Conservation (phyloP, 2,888 invertebrate genomes). For the Tubiluchus corallicola region DNA sequence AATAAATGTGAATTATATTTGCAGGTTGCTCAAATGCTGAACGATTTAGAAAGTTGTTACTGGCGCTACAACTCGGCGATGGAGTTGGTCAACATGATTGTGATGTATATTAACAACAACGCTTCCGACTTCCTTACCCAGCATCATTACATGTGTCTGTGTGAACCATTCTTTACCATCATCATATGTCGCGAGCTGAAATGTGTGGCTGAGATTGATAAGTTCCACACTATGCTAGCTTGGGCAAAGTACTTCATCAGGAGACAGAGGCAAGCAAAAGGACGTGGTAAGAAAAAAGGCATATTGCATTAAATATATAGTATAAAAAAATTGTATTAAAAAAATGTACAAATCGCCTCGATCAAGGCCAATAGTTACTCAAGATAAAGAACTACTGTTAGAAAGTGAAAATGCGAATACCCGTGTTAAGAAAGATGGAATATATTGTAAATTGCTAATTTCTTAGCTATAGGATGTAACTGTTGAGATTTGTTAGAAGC, state of each 20-base stretch:
- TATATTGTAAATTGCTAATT: too few species aligned
- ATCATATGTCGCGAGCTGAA: conserved; percentile 53
- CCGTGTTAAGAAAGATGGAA: too few species aligned
- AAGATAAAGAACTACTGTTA: too few species aligned
- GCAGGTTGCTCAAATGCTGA: conserved; percentile 77
- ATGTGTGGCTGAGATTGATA: conserved; percentile 60
- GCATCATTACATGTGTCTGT: not conserved
- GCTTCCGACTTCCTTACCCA: conserved; percentile 36
- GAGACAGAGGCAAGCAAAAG: not conserved
- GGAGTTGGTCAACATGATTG: conserved; percentile 79
- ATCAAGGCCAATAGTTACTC: too few species aligned
- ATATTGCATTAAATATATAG: too few species aligned
- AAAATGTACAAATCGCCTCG: too few species aligned
- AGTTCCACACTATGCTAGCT: conserved; percentile 77
- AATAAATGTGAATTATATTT: too few species aligned
- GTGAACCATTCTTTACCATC: conserved; percentile 37
- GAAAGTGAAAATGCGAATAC: too few species aligned
- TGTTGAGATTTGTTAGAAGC: too few species aligned
- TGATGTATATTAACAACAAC: conserved; percentile 69
- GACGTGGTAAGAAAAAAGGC: not conserved
- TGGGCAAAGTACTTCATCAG: conserved; percentile 46
- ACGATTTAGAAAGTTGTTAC: conserved; percentile 77
- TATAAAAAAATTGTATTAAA: too few species aligned
- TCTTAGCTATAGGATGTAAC: too few species aligned
- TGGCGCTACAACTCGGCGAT: conserved; percentile 88